Base-by-base conservation (phyloP, 2,113 vertebrate genomes). In the Neodon shergylaensis region DNA sequence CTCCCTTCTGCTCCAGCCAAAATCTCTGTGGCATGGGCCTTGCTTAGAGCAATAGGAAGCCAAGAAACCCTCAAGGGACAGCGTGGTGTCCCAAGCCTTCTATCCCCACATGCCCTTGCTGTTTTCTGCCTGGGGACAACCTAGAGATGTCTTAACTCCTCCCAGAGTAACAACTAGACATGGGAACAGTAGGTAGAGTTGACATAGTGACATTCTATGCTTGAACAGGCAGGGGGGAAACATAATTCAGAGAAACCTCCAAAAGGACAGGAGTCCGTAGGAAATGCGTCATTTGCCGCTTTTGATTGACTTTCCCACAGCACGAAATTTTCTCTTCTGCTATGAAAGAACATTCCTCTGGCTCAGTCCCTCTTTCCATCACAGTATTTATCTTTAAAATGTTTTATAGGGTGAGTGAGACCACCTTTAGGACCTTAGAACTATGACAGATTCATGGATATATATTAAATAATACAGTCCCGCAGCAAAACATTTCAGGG, bases 271-370 rank as follows among this genome's bases (percentile, higher is more conserved):
- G 68, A 72, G 63, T 86, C 96, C 24, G 81, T 61, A 39, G 92
- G 94, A 95, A 42, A 94, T 14, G 39, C n/a, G 68, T 91, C 88
- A 39, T 82, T 65, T 61, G 47, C 78, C 47, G 54, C 52, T 94
- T 95, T 83, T 96, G 92, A 97, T 83, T 79, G 96, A 93, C 89
- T 91, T 95, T 92, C 88, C 88, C 92, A 90, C 81, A 95, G 88
- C 63, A n/a, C 54, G 92, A 78, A 94, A 83, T 85, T 93, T 82
- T 95, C 82, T 93, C 84, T 94, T 93, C 95, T 86, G 70, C 88
- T 93, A 7, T 78, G 95, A 94, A 94, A 82, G 66, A 82, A 93
- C 91, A 31, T 68, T 95, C 93, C 47, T 72, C 83, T 42, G 44
- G 58, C n/a, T 94, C 76, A 61, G 11, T 4, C 68, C 89, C 54